A percentile compares a stretch with the other conserved stretches of the same genome.
These are phyloP conservation scores for Pocillopora damicornis DNA, from an alignment of 64 coral and sea anemone species.

Conservation along the genomic window DNA sequence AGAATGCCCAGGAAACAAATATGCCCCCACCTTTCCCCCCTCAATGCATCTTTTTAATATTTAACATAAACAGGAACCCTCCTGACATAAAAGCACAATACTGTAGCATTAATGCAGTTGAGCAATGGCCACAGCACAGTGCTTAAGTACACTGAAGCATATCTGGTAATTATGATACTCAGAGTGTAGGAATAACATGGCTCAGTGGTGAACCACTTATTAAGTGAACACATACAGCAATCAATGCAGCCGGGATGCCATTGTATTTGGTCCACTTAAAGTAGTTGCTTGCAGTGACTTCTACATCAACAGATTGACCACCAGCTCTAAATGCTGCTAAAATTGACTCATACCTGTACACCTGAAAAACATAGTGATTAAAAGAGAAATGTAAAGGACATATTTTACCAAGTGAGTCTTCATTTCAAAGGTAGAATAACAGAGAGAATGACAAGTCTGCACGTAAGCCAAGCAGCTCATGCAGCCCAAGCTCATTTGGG, in stretches of 20 bases:
- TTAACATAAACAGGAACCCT: too few species aligned
- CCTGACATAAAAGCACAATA: too few species aligned
- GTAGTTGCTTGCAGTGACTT: conserved; percentile 65
- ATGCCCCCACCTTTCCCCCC: too few species aligned
- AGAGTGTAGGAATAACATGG: not conserved
- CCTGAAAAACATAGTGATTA: not conserved
- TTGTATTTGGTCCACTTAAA: conserved; percentile 85
- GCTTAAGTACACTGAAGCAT: not conserved
- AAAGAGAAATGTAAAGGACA: not conserved
- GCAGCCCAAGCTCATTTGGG: too few species aligned
- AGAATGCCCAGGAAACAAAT: too few species aligned
- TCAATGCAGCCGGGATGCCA: conserved; percentile 53
- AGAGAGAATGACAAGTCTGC: too few species aligned
- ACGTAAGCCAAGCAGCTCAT: too few species aligned
- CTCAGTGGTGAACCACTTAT: not conserved
- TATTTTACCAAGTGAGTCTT: too few species aligned
- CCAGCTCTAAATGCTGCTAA: conserved; percentile 1
- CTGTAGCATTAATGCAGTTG: too few species aligned
- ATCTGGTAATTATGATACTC: not conserved
- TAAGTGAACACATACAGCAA: conserved; percentile 41
- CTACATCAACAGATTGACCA: conserved; percentile 45
- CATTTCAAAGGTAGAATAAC: too few species aligned
- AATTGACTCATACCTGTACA: not conserved
- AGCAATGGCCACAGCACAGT: too few species aligned
- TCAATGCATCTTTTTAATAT: too few species aligned